Evolutionary conservation across 2,888 invertebrate genomes (phyloP).

Genomic region (Drosophila cognata): DNA sequence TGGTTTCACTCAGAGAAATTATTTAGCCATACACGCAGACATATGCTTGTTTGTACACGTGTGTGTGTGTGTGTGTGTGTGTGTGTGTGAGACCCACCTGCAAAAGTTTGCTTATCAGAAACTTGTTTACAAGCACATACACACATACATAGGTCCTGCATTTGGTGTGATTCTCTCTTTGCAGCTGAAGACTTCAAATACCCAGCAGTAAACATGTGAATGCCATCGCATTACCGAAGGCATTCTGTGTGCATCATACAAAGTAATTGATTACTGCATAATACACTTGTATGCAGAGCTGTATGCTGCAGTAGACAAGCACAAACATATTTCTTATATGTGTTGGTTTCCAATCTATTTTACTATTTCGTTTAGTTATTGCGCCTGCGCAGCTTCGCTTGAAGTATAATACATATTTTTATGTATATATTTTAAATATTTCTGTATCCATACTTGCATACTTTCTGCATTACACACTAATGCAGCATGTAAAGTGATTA

Average conservation of each 20-base stretch:
- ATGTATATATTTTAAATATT: neutral
- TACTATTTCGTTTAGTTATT: neutral
- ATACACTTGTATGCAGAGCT: no score
- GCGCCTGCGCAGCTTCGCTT: neutral
- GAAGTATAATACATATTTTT: neutral
- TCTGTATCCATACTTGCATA: neutral
- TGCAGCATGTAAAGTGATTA: neutral
- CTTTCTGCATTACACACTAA: neutral
- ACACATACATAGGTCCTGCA: slow-evolving; percentile 1
- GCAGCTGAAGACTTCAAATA: slow-evolving; percentile 14
- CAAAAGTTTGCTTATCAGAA: slow-evolving; percentile 15
- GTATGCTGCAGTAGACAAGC: neutral
- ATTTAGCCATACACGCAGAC: slow-evolving; percentile 19
- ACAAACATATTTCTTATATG: neutral
- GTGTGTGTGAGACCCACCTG: slow-evolving; percentile 18
- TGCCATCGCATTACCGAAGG: neutral
- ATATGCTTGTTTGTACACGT: no score
- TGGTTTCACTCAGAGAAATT: slow-evolving; percentile 75
- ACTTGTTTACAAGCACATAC: slow-evolving; percentile 36
- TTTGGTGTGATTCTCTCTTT: slow-evolving; percentile 23
- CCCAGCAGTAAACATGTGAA: neutral
- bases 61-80: slow-evolving; percentile 3
- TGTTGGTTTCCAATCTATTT: neutral
- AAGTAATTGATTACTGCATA: neutral
- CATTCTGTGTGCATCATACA: neutral